Evolutionary conservation across 37 sponge, comb jelly and placozoan genomes (phyloP).

Genomic region (Aphrocallistes beatrix): DNA sequence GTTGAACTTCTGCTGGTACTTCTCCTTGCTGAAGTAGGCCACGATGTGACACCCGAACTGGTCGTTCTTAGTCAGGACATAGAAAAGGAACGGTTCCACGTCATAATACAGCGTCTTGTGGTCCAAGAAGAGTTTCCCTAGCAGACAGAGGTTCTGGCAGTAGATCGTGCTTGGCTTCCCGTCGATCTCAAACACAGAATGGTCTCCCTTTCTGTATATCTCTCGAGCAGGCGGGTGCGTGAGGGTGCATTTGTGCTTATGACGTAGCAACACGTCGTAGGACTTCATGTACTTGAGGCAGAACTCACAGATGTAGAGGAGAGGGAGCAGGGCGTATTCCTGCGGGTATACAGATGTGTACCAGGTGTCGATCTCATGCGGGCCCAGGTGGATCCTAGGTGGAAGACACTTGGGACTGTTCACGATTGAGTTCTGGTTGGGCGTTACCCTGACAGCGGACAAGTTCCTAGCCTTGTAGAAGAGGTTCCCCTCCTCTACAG

Average conservation of each 20-base stretch:
- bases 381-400: slow-evolving; percentile 79
- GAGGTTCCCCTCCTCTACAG: background rate
- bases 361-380: slow-evolving; percentile 92
- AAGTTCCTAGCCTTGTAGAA: slow-evolving; percentile 15
- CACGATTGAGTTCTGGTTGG: slow-evolving; percentile 30
- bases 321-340: slow-evolving; percentile 86
- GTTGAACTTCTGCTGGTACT: slow-evolving; percentile 91
- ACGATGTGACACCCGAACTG: slow-evolving; percentile 84
- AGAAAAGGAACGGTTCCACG: slow-evolving; percentile 98
- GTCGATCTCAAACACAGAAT: slow-evolving; percentile 93
- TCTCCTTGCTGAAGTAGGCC: slow-evolving; percentile 99
- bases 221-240: slow-evolving; percentile 94
- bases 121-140: slow-evolving; percentile 96
- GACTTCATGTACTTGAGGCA: slow-evolving; percentile 97
- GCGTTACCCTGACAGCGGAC: background rate
- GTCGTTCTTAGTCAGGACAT: slow-evolving; percentile 84
- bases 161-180: slow-evolving; percentile 77
- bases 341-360: slow-evolving; percentile 93
- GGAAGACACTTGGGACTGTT: slow-evolving; percentile 44
- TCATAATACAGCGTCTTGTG: slow-evolving; percentile 99
- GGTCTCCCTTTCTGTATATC: slow-evolving; percentile 81
- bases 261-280: slow-evolving; percentile 51
- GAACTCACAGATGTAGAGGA: slow-evolving; percentile 89
- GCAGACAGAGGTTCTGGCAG: slow-evolving; percentile 94
- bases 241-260: slow-evolving; percentile 69